These are phyloP conservation scores for Leptodactylus fuscus DNA, from an alignment of 2,113 vertebrate species.

Conservation along the genomic window DNA sequence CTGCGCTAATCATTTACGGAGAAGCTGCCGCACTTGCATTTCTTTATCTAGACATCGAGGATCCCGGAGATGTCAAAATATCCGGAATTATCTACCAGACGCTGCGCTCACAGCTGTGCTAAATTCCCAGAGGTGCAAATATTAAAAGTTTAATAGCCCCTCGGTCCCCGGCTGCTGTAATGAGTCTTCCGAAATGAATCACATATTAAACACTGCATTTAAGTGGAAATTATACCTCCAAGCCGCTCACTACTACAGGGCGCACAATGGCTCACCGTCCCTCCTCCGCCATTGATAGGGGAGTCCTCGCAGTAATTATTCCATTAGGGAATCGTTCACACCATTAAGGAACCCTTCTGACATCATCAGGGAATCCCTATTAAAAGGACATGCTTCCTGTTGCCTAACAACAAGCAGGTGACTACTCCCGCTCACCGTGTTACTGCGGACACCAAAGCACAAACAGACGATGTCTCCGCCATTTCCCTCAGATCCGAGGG, in stretches of 20 bases:
- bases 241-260: not conserved
- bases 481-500: no score
- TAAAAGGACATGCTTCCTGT: no score
- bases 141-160: conserved; percentile 3
- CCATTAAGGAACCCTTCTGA: no score
- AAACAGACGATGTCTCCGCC: no score
- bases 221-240: conserved; percentile 5
- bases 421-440: not conserved
- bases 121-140: conserved; percentile 2
- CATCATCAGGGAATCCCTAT: not conserved
- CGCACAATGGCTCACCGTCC: not conserved
- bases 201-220: not conserved
- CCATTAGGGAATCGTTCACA: no score
- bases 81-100: not conserved
- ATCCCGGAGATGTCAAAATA: not conserved
- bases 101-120: not conserved
- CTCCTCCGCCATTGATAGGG: not conserved
- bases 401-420: no score
- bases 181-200: not conserved
- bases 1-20: not conserved
- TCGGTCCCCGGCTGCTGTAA: not conserved
- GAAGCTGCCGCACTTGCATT: not conserved
- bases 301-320: not conserved
- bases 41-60: not conserved
- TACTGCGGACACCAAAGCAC: not conserved